Evolutionary conservation across 2,113 vertebrate species (phyloP).

Genomic region (Gasterosteus nipponicus): DNA sequence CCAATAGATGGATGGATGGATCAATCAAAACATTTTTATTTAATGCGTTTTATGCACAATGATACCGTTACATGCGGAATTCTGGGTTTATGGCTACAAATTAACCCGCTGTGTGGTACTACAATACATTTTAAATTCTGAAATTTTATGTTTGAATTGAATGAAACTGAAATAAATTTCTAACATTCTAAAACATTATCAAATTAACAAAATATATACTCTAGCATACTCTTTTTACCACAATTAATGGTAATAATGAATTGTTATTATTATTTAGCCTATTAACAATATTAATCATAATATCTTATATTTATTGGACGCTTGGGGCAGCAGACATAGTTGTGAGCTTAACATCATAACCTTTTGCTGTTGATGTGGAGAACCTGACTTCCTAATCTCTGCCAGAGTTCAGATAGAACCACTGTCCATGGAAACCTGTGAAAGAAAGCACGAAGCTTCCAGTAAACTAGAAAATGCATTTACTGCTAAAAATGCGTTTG

Average conservation of each 20-base stretch:
- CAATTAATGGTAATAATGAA: background rate
- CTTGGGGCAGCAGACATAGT: background rate
- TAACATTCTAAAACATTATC: no score
- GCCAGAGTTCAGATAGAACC: no score
- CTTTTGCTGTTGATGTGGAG: background rate
- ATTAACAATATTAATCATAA: no score
- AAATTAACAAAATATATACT: no score
- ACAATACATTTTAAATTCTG: background rate
- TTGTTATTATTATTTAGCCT: no score
- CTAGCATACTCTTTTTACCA: no score
- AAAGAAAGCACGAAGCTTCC: no score
- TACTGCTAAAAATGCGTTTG: no score
- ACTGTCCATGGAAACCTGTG: no score
- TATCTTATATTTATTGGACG: background rate
- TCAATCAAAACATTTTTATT: conserved; percentile 30
- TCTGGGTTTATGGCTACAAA: background rate
- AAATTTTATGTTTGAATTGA: background rate
- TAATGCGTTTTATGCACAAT: background rate
- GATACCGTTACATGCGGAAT: background rate
- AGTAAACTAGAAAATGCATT: no score
- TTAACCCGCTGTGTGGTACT: background rate
- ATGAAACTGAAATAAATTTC: background rate
- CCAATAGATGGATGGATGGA: conserved; percentile 17
- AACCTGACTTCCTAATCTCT: background rate
- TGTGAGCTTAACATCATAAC: background rate